A percentile compares a stretch with the other conserved stretches of the same genome.
phyloP scores from a whole-genome alignment of 2,888 invertebrate genomes.

The Trissolcus brochymenae region DNA sequence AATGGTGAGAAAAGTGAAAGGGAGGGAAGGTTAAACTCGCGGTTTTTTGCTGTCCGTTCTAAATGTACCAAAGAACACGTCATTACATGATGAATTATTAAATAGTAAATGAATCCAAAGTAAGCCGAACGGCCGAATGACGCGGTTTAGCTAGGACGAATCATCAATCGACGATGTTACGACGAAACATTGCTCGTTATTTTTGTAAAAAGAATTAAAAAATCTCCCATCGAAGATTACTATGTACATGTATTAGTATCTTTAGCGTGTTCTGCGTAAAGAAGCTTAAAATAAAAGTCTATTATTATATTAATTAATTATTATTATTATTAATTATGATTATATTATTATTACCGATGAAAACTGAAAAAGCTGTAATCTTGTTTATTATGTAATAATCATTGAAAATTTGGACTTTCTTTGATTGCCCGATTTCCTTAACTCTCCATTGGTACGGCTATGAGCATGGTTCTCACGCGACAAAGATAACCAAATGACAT shows the following conservation, averaged over 20 bases:
- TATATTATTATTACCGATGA: conserved; percentile 54
- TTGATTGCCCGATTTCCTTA: conserved; percentile 47
- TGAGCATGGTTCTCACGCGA: neutral
- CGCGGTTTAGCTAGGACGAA: conserved; percentile 62
- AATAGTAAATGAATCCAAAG: conserved; percentile 62
- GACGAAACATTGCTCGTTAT: conserved; percentile 72
- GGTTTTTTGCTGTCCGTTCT: conserved; percentile 71
- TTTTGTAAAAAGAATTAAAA: conserved; percentile 69
- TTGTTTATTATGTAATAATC: conserved; percentile 73
- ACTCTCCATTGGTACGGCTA: conserved; percentile 3
- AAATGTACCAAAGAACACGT: conserved; percentile 75
- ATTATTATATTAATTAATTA: conserved; percentile 65
- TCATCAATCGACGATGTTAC: conserved; percentile 70
- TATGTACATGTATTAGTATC: conserved; percentile 61
- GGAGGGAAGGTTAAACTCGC: conserved; percentile 59
- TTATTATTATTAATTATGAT: conserved; percentile 66
- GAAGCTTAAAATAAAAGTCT: conserved; percentile 73
- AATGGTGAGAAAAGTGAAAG: conserved; percentile 57
- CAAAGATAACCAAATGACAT: too few relatives aligned
- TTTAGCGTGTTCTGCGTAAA: conserved; percentile 72
- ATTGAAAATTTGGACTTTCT: conserved; percentile 61
- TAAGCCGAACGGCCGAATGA: conserved; percentile 58
- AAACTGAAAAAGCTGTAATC: conserved; percentile 66
- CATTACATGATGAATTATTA: conserved; percentile 60
- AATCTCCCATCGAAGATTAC: conserved; percentile 39